Evolutionary conservation across 2,113 vertebrate genomes (phyloP).

Genomic region (Neotoma lepida): DNA sequence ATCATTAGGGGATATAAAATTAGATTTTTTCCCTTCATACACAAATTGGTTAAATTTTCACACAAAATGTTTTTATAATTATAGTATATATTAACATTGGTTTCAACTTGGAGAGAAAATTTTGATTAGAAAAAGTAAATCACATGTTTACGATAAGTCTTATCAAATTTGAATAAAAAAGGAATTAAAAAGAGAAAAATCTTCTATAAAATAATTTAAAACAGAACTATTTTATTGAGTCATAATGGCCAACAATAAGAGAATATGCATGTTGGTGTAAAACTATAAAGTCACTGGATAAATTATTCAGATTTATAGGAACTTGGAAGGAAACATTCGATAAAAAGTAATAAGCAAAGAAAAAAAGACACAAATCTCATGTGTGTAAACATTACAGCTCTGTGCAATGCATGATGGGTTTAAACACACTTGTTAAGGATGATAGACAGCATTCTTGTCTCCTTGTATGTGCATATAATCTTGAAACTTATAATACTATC

Average conservation of each 20-base stretch:
- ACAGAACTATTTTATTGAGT: background rate
- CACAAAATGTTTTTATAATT: background rate
- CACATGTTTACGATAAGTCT: background rate
- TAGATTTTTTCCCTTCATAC: background rate
- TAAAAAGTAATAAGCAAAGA: slow-evolving; percentile 10
- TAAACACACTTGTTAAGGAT: background rate
- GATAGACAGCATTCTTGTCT: background rate
- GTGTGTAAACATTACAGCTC: background rate
- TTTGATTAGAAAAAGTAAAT: background rate
- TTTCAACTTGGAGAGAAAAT: background rate
- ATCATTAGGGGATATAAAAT: background rate
- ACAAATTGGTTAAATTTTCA: background rate
- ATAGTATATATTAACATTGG: background rate
- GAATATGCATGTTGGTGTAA: background rate
- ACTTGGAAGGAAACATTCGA: background rate
- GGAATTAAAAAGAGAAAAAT: background rate
- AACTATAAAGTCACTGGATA: background rate
- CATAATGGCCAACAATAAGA: background rate
- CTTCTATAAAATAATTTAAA: background rate
- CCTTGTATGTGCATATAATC: background rate
- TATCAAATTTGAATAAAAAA: background rate
- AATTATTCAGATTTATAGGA: background rate
- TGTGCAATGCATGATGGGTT: background rate
- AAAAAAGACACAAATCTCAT: background rate
- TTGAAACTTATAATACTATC: background rate